Conservation (phyloP, 2,888 invertebrate species). For the Allacma fusca region DNA sequence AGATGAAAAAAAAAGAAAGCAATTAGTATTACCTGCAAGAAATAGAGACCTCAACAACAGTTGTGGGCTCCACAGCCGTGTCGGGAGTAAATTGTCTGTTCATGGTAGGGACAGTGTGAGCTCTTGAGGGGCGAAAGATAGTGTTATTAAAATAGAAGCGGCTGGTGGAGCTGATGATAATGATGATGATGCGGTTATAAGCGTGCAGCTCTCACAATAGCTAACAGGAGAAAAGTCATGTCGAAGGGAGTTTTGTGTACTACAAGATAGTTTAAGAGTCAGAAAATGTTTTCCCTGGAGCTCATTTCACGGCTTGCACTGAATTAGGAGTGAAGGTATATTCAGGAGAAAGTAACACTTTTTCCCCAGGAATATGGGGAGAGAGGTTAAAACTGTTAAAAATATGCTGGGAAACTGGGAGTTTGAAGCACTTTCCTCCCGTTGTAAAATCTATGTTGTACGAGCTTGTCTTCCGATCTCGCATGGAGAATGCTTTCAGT, state of each 20-base stretch:
- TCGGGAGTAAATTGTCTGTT: conserved; percentile 57
- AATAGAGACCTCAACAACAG: conserved; percentile 60
- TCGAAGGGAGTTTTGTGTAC: not conserved
- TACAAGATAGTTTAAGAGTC: not conserved
- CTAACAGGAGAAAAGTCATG: not conserved
- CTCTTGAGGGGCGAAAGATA: not conserved
- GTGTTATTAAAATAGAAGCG: not conserved
- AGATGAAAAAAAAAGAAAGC: not conserved
- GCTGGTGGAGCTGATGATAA: not conserved
- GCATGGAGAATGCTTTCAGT: not conserved
- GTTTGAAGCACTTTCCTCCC: not conserved
- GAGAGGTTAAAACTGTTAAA: too few species aligned
- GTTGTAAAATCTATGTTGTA: not conserved
- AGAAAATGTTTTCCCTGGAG: not conserved
- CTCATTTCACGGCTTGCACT: too few species aligned
- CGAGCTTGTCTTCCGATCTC: not conserved
- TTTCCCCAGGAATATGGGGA: too few species aligned
- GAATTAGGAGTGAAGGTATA: too few species aligned
- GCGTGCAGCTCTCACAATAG: not conserved
- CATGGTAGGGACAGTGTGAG: conserved; percentile 33
- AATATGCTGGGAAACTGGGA: not conserved
- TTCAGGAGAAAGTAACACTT: too few species aligned
- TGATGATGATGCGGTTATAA: not conserved
- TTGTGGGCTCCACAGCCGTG: conserved; percentile 58
- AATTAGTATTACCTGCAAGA: conserved; percentile 57